phyloP scores from a whole-genome alignment of 2,888 invertebrate species.

The Marronus borbonicus region DNA sequence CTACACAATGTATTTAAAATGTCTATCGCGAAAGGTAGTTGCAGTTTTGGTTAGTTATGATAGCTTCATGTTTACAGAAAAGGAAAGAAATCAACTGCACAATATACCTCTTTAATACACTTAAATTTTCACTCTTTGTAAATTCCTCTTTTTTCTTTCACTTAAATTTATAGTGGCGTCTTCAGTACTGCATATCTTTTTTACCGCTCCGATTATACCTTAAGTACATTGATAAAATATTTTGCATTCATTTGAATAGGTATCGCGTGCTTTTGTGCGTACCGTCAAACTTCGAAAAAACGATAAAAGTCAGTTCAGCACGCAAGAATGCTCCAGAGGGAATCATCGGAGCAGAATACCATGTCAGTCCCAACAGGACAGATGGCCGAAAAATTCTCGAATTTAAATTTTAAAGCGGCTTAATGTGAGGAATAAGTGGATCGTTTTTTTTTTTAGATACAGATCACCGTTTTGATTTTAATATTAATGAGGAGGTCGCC shows the following conservation, averaged over 20 bases:
- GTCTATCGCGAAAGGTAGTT: not conserved
- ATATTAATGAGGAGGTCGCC: slow-evolving; percentile 30
- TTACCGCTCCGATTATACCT: not conserved
- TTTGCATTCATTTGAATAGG: not conserved
- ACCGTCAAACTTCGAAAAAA: slow-evolving; percentile 14
- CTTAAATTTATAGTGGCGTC: no score
- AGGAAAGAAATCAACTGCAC: no score
- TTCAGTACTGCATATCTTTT: not conserved
- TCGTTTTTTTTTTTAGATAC: slow-evolving; percentile 25
- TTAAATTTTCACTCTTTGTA: no score
- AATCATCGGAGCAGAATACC: slow-evolving; percentile 12
- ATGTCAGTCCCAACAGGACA: slow-evolving; percentile 9
- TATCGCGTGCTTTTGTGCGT: not conserved
- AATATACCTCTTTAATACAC: no score
- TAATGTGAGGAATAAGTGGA: slow-evolving; percentile 38
- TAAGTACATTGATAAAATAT: slow-evolving; percentile 3
- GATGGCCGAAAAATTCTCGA: slow-evolving; percentile 29
- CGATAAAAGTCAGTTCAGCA: slow-evolving; percentile 25
- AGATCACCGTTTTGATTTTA: slow-evolving; percentile 38
- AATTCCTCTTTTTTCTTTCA: slow-evolving; percentile 3
- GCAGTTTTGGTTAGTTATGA: not conserved
- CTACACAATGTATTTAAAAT: no score
- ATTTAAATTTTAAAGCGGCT: slow-evolving; percentile 39
- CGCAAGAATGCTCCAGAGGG: slow-evolving; percentile 5
- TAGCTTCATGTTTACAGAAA: no score